Percentiles rank a stretch among this genome's conserved stretches.
These are phyloP conservation scores for Drosophila conformis DNA, from an alignment of 2,888 invertebrate species.

Conservation along the genomic window DNA sequence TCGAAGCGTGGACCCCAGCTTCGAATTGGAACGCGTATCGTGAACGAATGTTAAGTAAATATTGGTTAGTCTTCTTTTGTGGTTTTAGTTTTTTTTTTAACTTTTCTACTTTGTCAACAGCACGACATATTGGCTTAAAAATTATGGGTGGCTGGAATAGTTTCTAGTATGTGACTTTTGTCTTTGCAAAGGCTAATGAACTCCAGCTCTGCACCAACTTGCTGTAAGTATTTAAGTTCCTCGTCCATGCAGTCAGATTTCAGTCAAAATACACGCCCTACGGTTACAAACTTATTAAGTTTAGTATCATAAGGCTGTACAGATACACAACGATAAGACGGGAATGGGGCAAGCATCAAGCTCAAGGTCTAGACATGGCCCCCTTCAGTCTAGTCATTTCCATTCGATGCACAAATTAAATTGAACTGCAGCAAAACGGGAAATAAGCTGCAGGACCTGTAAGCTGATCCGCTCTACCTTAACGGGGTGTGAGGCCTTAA, in stretches of 20 bases:
- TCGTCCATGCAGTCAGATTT: not conserved
- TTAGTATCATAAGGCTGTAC: constrained; percentile 29
- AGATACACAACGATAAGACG: too few species aligned
- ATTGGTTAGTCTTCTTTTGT: constrained; percentile 50
- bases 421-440: constrained; percentile 38
- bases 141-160: constrained; percentile 25
- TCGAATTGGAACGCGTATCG: constrained; percentile 52
- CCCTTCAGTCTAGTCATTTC: constrained; percentile 3
- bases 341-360: constrained; percentile 36
- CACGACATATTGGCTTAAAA: constrained; percentile 37
- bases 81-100: constrained; percentile 5
- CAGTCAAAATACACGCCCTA: constrained; percentile 27
- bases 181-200: constrained; percentile 51
- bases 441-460: constrained; percentile 28
- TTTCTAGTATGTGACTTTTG: constrained; percentile 35
- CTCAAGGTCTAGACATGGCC: constrained; percentile 56
- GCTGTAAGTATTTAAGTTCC: not conserved
- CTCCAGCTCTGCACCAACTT: constrained; percentile 7
- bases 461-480: not conserved
- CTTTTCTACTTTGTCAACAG: constrained; percentile 45
- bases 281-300: constrained; percentile 39
- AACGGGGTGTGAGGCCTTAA: constrained; percentile 3
- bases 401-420: constrained; percentile 31
- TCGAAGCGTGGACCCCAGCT: constrained; percentile 51
- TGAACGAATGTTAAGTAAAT: constrained; percentile 70